Percentiles rank a stretch among this genome's conserved stretches.
Conservation (phyloP, 2,797 vertebrate genomes). For the Anabacerthia variegaticeps region DNA sequence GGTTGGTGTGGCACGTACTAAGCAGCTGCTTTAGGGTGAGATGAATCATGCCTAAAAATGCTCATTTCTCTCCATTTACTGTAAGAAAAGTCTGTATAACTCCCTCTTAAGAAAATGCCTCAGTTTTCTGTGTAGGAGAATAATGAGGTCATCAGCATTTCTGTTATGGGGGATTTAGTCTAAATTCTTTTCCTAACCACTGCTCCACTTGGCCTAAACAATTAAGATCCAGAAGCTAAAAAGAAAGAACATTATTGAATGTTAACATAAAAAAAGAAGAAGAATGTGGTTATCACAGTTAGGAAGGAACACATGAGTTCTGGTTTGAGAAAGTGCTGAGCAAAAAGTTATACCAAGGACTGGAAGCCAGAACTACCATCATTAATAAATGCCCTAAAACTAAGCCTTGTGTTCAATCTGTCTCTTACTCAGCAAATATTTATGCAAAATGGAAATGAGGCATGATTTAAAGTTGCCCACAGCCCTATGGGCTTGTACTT, state of each 20-base stretch:
- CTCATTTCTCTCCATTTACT: not conserved
- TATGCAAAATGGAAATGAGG: not conserved
- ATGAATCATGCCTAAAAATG: constrained; percentile 13
- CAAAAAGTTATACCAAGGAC: not conserved
- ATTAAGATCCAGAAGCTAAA: not conserved
- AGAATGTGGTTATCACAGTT: not conserved
- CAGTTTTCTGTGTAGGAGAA: not conserved
- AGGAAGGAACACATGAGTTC: not conserved
- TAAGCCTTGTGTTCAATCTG: not conserved
- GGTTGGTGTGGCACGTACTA: not conserved
- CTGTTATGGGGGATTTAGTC: not conserved
- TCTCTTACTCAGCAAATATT: not conserved
- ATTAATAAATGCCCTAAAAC: not conserved
- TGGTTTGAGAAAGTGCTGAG: not conserved
- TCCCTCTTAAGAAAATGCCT: not conserved
- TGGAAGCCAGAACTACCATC: not conserved
- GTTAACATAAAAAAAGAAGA: not conserved
- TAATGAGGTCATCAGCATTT: constrained; percentile 18
- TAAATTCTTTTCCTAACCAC: not conserved
- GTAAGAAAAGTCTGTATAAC: not conserved
- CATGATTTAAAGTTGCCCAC: not conserved
- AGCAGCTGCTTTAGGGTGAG: not conserved
- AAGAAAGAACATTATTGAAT: not conserved
- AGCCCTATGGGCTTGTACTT: not conserved
- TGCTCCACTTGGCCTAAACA: not conserved